Evolutionary conservation across 2,113 vertebrate species (phyloP), one percentile per base, ranked within the genome.

Genomic region (Salminus brasiliensis): DNA sequence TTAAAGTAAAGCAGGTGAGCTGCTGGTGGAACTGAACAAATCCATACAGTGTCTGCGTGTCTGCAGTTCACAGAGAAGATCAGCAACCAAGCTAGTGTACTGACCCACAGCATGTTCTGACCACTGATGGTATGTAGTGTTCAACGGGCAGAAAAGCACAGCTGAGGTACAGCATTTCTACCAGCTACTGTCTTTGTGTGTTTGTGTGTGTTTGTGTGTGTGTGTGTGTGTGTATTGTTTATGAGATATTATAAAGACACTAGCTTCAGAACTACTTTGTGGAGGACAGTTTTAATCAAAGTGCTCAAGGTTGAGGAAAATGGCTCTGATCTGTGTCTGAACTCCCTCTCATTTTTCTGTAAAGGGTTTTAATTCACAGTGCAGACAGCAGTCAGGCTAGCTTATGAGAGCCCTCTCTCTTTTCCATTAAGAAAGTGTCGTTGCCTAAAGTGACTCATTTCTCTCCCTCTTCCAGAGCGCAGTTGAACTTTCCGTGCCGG

Each of bases 341-440:
- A 29, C 15, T 4, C 47, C 59, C 4, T 76, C 5, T 49, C 5
- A 41, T 69, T 77, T 25, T 36, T 39, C 62, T 29, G 3, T 74
- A 18, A 27, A 36, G 23, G 25, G 53, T n/a, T 62, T 60, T 71
- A 47, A 66, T 29, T 78, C 47, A 30, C n/a, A 34, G 73, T 45
- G 47, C 43, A 73, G 70, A 41, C 43, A 39, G 13, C 69, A 53
- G 41, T 53, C 21, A 69, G 32, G 29, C 41, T 53, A 65, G 68
- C 27, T 68, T 62, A 66, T 65, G 76, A 59, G 57, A 76, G 21
- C 36, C 36, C 6, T 53, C 71, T 79, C 57, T 63, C n/a, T 65
- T 63, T 68, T 77, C 53, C 68, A 68, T 83, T 72, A 83, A 80
- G 74, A 73, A 81, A 80, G 71, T 62, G 74, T 43, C 63, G 13